phyloP scores from a whole-genome alignment of 53 echinoderm and acorn worm genomes.

The Arbacia lixula region DNA sequence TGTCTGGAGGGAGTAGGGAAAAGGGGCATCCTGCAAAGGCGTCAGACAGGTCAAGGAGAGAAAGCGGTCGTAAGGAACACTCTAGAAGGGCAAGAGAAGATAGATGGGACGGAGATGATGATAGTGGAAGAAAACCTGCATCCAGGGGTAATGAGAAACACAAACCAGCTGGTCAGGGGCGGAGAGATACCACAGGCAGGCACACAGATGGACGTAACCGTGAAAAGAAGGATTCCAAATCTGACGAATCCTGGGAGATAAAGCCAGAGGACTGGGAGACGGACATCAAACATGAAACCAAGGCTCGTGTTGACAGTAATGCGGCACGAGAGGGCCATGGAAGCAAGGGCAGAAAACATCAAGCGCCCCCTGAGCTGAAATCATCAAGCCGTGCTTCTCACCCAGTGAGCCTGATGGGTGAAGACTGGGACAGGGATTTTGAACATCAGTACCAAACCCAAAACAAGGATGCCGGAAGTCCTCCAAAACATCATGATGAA shows the following conservation, averaged over 20 bases:
- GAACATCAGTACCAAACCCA: conserved; percentile 32
- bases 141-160: conserved; percentile 14
- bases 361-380: background rate
- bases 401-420: conserved; percentile 20
- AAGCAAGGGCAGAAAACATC: background rate
- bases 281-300: background rate
- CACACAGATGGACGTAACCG: background rate
- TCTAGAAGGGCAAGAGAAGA: background rate
- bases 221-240: conserved; percentile 4
- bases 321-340: background rate
- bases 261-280: conserved; percentile 46
- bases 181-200: background rate
- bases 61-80: background rate
- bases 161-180: background rate
- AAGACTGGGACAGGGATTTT: conserved; percentile 36
- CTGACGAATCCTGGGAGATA: conserved; percentile 40
- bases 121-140: background rate
- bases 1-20: background rate
- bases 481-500: background rate
- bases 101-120: background rate
- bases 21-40: background rate
- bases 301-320: too few species aligned
- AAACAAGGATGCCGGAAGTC: conserved; percentile 13
- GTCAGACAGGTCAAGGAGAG: background rate
- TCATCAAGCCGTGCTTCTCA: background rate